These are phyloP conservation scores for Yponomeuta cagnagella DNA, from an alignment of 2,888 invertebrate species.

Conservation along the genomic window DNA sequence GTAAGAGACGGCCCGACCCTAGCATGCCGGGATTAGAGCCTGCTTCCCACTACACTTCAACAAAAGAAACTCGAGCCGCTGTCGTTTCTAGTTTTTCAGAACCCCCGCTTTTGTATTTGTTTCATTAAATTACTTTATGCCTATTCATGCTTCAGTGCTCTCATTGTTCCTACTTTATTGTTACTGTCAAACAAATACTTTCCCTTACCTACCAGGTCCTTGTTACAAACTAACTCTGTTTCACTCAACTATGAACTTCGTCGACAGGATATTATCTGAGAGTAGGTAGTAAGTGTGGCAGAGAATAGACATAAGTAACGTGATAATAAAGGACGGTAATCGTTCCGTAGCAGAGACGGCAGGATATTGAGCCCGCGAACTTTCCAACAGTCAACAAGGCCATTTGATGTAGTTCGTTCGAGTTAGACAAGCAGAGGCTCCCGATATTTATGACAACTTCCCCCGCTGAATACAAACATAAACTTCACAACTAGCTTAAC, in stretches of 20 bases:
- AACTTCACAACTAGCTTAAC: constrained; percentile 61
- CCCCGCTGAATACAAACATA: constrained; percentile 55
- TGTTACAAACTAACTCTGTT: no score
- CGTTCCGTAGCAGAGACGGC: constrained; percentile 36
- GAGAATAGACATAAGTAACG: neutral
- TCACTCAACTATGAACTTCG: no score
- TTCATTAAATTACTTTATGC: neutral
- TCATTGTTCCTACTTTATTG: neutral
- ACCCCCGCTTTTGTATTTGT: neutral
- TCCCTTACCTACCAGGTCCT: no score
- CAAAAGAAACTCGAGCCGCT: neutral
- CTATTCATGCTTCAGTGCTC: neutral
- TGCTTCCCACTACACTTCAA: neutral
- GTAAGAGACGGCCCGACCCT: constrained; percentile 20
- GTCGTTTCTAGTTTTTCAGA: neutral
- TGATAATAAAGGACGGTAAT: constrained; percentile 29
- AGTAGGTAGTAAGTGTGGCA: neutral
- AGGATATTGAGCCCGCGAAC: constrained; percentile 51
- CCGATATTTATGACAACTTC: constrained; percentile 64
- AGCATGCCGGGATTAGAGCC: neutral
- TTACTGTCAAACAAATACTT: neutral
- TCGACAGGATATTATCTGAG: no score
- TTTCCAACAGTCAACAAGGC: constrained; percentile 44
- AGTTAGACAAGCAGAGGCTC: constrained; percentile 51
- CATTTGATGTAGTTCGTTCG: constrained; percentile 57